Evolutionary conservation across 2,888 invertebrate species (phyloP), one percentile per base, ranked within the genome.

Genomic region (Lycocerus yunnanus): DNA sequence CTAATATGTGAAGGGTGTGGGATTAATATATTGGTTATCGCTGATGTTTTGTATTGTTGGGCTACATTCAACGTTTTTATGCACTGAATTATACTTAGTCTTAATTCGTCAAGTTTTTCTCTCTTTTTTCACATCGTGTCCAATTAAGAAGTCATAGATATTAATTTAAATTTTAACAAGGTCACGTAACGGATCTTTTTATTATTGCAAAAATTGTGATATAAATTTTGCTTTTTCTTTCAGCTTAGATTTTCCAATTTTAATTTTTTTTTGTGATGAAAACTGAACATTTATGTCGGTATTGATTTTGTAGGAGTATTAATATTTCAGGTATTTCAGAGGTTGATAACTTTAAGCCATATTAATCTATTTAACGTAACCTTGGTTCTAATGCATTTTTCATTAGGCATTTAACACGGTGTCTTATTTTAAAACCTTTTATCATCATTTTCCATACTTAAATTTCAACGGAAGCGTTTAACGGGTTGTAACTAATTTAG

Each of bases 381-480:
- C 13, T 63, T 63, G 20, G 18, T 20, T 63, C 15, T 43, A 20
- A 63, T 63, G 61, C 61, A 63, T 63, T 63, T 63, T 18, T 63
- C 61, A 63, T 63, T 63, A 18, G 61, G 61, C 13, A 16, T 63
- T 63, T 63, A 16, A 63, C 18, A 13, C 61, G 20, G 61, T 18
- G 9, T 63, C 16, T 18, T 63, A 18, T 63, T 63, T n/a, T 63
- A 20, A 63, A 63, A 20, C 61, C n/a, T 20, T 63, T 63, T 63
- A 63, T 63, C 18, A 18, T 63, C 13, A 63, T 43, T 43, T 43
- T 43, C 43, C 43, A 43, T 43, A 43, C 43, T 43, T 43, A 63
- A 63, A 63, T 63, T 63, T 63, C n/a, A 13, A 63, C 61, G 61
- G 61, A 63, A 63, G 20, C 20, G 61, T 63, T 63, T 63, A 63